Evolutionary conservation across 2,113 vertebrate species (phyloP).

Genomic region (Sterrhoptilus dennistouni): DNA sequence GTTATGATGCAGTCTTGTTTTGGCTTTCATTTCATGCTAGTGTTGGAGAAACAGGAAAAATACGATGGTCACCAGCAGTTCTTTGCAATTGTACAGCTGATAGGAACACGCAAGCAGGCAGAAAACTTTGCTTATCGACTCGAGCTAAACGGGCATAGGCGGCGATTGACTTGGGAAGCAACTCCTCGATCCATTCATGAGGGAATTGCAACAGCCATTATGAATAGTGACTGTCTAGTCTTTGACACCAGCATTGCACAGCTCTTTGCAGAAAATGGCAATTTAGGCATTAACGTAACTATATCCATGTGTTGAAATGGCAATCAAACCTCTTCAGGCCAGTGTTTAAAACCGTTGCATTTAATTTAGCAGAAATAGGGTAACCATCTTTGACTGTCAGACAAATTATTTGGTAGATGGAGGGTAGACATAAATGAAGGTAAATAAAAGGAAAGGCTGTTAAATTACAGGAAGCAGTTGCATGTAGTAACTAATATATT

Average conservation of each 20-base stretch:
- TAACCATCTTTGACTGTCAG: conserved; percentile 70
- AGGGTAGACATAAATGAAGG: conserved; percentile 71
- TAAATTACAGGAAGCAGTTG: conserved; percentile 80
- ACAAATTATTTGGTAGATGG: conserved; percentile 63
- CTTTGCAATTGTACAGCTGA: conserved; percentile 98
- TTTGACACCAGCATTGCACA: conserved; percentile 99
- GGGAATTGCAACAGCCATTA: conserved; percentile 98
- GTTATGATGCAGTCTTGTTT: conserved; percentile 99
- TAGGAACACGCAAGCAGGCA: conserved; percentile 97
- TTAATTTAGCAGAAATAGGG: conserved; percentile 74
- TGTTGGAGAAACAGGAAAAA: conserved; percentile 99
- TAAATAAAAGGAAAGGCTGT: conserved; percentile 76
- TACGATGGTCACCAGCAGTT: conserved; percentile 99
- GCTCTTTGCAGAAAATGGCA: conserved; percentile 98
- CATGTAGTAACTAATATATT: conserved; percentile 90
- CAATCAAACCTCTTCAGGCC: conserved; percentile 74
- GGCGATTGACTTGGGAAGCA: conserved; percentile 98
- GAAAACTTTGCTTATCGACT: conserved; percentile 98
- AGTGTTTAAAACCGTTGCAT: conserved; percentile 76
- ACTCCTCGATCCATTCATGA: conserved; percentile 98
- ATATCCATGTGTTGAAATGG: conserved; percentile 97
- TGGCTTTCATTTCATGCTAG: conserved; percentile 98
- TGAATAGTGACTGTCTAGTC: conserved; percentile 99
- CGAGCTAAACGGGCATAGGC: conserved; percentile 97
- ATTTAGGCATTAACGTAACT: conserved; percentile 99